Evolutionary conservation across 2,888 invertebrate genomes (phyloP), one percentile per base, ranked within the genome.

Genomic region (Ornithoptera priamus): DNA sequence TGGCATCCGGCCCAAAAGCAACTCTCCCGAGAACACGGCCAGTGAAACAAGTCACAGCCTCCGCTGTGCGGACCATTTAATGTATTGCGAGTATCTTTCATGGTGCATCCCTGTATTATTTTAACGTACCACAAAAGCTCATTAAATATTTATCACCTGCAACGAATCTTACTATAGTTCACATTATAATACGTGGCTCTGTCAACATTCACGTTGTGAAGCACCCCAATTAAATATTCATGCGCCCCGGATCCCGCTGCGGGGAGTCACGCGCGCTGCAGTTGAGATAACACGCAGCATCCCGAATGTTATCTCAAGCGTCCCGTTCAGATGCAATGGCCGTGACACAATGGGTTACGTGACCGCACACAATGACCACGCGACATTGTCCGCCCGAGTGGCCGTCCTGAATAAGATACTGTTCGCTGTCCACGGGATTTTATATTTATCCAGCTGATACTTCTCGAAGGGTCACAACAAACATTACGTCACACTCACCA

Each of bases 231-330:
- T 86, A 84, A 81, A 81, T 83, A 87, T 86, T 85, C 84, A 82
- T 68, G 66, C 50, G 67, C 56, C 68, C 63, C 67, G 63, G 66
- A 63, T 22, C 59, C 62, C 10, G 39, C 39, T 39, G 39, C 39
- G 39, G 39, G 56, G 53, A 46, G 62, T 60, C 63, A 68, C 63
- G 87, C 83, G 78, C 81, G 80, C 87, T 85, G 89, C 92, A 91
- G 90, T 90, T 91, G 90, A 77, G 89, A 89, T 82, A 91, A 92
- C 90, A 91, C 75, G 61, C 90, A 92, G 92, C 89, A 89, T 90
- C 89, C 87, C 78, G 76, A 72, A 72, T 84, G 77, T 85, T 85
- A 80, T 82, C 80, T 81, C 80, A 81, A 79, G 77, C 76, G 78
- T 82, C 81, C 81, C 80, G 80, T 81, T 81, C 78, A 79, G 78